phyloP scores from a whole-genome alignment of 2,113 vertebrate genomes.

The Amphilophus citrinellus region DNA sequence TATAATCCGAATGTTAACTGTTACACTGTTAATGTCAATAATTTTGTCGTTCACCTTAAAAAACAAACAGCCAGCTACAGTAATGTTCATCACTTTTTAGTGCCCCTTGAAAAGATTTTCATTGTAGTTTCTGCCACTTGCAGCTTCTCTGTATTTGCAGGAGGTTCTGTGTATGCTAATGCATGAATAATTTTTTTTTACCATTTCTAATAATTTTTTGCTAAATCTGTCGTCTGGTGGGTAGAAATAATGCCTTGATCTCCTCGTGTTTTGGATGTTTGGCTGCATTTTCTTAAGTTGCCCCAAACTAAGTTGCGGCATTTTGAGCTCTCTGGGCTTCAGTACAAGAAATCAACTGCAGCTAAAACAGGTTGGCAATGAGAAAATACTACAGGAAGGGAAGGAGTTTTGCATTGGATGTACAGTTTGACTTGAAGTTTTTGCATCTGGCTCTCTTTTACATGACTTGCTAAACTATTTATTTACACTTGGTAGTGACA shows the following conservation, averaged over 20 bases:
- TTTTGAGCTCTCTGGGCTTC: conserved; percentile 11
- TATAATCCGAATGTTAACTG: neutral
- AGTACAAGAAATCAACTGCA: conserved; percentile 14
- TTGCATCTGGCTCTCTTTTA: conserved; percentile 68
- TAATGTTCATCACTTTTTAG: neutral
- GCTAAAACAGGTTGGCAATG: conserved; percentile 21
- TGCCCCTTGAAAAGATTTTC: neutral
- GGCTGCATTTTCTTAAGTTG: conserved; percentile 3
- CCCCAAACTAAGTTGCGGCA: neutral
- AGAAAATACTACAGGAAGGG: conserved; percentile 7
- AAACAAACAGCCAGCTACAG: neutral
- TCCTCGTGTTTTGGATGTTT: neutral
- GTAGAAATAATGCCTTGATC: too few relatives aligned
- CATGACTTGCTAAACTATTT: conserved; percentile 71
- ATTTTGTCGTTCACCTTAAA: neutral
- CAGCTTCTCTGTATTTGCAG: neutral
- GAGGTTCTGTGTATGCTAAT: neutral
- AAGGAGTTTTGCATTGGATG: conserved; percentile 48
- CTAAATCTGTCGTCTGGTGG: neutral
- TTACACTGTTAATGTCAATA: neutral
- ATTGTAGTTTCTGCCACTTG: neutral
- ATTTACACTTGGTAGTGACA: conserved; percentile 70
- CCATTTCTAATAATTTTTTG: neutral
- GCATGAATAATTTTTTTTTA: neutral
- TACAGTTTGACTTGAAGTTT: conserved; percentile 61